These are phyloP conservation scores for Alligator mississippiensis DNA, from an alignment of 2,113 vertebrate species.

Conservation along the genomic window DNA sequence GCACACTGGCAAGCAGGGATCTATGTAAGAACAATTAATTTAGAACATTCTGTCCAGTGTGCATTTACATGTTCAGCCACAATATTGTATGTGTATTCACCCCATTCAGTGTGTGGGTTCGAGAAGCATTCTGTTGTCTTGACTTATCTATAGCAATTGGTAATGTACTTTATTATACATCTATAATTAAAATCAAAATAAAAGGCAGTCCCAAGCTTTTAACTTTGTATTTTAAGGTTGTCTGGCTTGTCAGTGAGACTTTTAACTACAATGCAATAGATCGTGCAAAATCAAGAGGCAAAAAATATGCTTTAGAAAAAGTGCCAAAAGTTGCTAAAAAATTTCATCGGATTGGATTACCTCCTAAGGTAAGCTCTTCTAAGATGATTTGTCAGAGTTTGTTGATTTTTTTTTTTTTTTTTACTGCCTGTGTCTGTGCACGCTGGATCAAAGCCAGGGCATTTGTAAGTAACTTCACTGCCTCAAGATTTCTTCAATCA, in stretches of 20 bases:
- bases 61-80: neutral
- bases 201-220: slow-evolving; percentile 30
- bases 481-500: neutral
- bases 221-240: slow-evolving; percentile 82
- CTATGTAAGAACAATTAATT: neutral
- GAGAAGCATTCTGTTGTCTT: neutral
- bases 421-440: neutral
- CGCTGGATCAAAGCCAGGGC: neutral
- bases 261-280: slow-evolving; percentile 97
- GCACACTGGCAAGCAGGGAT: neutral
- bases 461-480: neutral
- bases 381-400: neutral
- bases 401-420: too few relatives aligned
- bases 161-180: neutral
- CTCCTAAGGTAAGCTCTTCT: slow-evolving; percentile 90
- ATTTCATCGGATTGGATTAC: slow-evolving; percentile 96
- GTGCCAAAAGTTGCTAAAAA: slow-evolving; percentile 96
- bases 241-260: slow-evolving; percentile 94
- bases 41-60: neutral
- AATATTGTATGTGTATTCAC: neutral
- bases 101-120: neutral
- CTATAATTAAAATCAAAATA: neutral
- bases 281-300: slow-evolving; percentile 95
- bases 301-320: slow-evolving; percentile 97
- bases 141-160: neutral